These are phyloP conservation scores for Zootoca vivipara DNA, from an alignment of 2,113 vertebrate species.

Conservation along the genomic window DNA sequence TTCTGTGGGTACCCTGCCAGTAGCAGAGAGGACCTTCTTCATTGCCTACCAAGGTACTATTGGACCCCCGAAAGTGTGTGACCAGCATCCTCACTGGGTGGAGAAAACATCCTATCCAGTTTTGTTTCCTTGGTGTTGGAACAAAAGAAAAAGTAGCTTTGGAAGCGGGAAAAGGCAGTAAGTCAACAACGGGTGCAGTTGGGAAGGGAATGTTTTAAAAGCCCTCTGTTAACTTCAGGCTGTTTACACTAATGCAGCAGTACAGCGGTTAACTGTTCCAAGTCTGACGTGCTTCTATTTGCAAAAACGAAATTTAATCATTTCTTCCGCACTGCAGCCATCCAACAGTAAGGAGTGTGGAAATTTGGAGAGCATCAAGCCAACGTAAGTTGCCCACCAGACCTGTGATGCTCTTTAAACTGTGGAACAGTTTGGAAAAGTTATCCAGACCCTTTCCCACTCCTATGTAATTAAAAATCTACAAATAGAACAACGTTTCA, in stretches of 20 bases:
- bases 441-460: not conserved
- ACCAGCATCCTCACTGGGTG: conserved; percentile 7
- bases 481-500: too few relatives aligned
- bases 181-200: conserved; percentile 31
- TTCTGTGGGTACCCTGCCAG: conserved; percentile 17
- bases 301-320: conserved; percentile 61
- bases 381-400: not conserved
- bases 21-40: not conserved
- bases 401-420: conserved; percentile 7
- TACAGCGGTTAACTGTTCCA: conserved; percentile 43
- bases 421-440: conserved; percentile 1
- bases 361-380: conserved; percentile 60
- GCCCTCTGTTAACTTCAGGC: conserved; percentile 54
- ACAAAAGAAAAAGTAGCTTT: too few relatives aligned
- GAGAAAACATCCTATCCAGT: conserved; percentile 22
- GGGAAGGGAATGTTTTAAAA: conserved; percentile 42
- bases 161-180: not conserved
- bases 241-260: conserved; percentile 56
- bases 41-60: not conserved
- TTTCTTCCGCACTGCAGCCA: conserved; percentile 48
- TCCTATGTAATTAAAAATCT: not conserved
- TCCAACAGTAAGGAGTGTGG: conserved; percentile 45
- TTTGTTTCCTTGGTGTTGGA: conserved; percentile 53
- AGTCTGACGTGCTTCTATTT: conserved; percentile 39
- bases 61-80: not conserved